These are phyloP conservation scores for Anaspis maculata DNA, from an alignment of 2,888 invertebrate species.

Conservation along the genomic window DNA sequence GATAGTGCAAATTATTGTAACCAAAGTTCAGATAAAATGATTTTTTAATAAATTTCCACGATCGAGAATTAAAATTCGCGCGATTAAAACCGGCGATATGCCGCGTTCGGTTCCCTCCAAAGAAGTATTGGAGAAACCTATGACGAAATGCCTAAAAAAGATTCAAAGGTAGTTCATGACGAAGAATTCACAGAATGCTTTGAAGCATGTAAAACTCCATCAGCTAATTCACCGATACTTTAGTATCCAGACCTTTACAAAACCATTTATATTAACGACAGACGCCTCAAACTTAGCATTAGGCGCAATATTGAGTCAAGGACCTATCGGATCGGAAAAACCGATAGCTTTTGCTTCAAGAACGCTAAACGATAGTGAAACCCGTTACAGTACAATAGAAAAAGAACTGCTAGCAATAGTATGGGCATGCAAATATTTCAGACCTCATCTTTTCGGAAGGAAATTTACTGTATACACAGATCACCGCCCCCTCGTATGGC, in stretches of 20 bases:
- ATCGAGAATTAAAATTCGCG: too few species aligned
- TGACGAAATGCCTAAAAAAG: neutral
- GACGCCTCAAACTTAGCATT: neutral
- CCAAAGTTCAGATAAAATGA: too few species aligned
- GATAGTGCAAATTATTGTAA: too few species aligned
- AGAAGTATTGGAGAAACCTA: neutral
- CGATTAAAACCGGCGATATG: too few species aligned
- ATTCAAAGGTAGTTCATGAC: neutral
- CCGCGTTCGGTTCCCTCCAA: too few species aligned
- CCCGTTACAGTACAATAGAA: neutral
- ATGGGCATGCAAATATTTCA: neutral
- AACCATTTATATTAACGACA: neutral
- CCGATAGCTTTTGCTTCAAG: neutral
- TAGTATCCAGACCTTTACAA: neutral
- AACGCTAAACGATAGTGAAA: neutral
- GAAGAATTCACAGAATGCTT: neutral
- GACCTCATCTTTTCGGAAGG: neutral
- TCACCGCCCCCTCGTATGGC: neutral
- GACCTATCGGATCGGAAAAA: neutral
- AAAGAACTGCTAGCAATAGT: conserved; percentile 1
- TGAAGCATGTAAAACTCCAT: neutral
- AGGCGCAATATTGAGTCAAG: neutral
- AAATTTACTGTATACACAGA: neutral
- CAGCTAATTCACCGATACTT: neutral
- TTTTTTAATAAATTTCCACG: too few species aligned